Percentiles rank a stretch among this genome's conserved stretches.
phyloP scores from a whole-genome alignment of 1,140 invertebrate species.

The Eupeodes corollae region DNA sequence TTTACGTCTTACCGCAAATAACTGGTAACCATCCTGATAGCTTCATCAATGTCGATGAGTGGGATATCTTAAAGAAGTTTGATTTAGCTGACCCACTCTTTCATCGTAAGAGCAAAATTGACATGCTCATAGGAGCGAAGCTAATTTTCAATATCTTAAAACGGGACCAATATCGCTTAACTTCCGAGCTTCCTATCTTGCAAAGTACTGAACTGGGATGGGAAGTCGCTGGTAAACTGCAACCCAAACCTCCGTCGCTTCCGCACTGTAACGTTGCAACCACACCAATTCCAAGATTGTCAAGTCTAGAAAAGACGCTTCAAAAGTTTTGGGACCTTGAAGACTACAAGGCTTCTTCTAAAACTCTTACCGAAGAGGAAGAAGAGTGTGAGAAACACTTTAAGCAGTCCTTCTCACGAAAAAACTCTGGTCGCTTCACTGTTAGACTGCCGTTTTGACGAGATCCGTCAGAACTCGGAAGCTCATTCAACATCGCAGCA shows the following conservation, averaged over 20 bases:
- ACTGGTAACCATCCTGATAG: too few relatives aligned
- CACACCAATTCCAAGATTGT: background rate
- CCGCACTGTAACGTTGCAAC: background rate
- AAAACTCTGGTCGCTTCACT: background rate
- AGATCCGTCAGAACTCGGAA: too few relatives aligned
- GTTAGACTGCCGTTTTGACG: background rate
- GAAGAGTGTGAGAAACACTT: too few relatives aligned
- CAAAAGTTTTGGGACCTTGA: background rate
- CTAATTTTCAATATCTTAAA: background rate
- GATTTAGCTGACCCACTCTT: background rate
- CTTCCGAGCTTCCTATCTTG: constrained; percentile 1
- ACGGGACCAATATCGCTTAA: background rate
- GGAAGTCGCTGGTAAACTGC: background rate
- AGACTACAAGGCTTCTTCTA: background rate
- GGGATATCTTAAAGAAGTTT: background rate
- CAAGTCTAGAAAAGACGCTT: background rate
- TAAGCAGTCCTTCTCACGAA: background rate
- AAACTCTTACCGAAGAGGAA: too few relatives aligned
- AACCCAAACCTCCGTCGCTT: background rate
- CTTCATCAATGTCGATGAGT: too few relatives aligned
- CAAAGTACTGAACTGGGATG: constrained; percentile 1
- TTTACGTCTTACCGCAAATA: too few relatives aligned
- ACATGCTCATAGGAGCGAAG: background rate
- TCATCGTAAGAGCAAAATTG: background rate
- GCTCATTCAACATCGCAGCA: background rate